These are phyloP conservation scores for Ctenicera cuprea DNA, from an alignment of 2,888 invertebrate genomes.

Conservation along the genomic window DNA sequence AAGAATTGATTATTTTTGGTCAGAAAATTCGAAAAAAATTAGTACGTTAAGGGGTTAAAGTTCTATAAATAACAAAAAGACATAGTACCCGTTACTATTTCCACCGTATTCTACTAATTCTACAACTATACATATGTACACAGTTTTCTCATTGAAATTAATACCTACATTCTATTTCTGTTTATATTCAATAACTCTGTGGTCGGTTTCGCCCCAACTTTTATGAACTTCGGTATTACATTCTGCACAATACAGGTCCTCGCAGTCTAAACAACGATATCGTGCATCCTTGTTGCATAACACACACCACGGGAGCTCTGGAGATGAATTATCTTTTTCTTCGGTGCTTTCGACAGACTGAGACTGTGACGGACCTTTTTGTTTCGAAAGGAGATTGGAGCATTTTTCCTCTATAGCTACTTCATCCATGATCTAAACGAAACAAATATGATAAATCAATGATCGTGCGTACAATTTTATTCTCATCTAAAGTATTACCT, in stretches of 20 bases:
- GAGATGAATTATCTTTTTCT: conserved; percentile 56
- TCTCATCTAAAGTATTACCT: conserved; percentile 62
- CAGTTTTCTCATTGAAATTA: not conserved
- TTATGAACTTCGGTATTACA: conserved; percentile 84
- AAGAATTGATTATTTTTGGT: too few species aligned
- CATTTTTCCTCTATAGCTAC: conserved; percentile 72
- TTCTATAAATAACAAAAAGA: too few species aligned
- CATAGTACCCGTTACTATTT: conserved; percentile 9
- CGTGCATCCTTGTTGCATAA: conserved; percentile 90
- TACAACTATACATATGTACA: conserved; percentile 30
- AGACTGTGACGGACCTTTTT: too few species aligned
- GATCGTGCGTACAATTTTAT: not conserved
- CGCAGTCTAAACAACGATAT: conserved; percentile 85
- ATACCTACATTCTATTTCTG: conserved; percentile 52
- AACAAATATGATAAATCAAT: not conserved
- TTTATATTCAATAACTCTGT: conserved; percentile 66
- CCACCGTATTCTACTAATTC: conserved; percentile 10
- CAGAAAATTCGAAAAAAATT: too few species aligned
- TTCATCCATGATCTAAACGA: conserved; percentile 71
- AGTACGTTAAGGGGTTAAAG: too few species aligned
- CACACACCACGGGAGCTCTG: conserved; percentile 87
- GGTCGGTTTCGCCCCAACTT: conserved; percentile 69
- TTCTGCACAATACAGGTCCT: conserved; percentile 85
- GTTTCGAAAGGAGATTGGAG: conserved; percentile 49
- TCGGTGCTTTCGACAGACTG: conserved; percentile 35